Conservation (phyloP, 2,888 invertebrate species). For the Pandemis heparana region DNA sequence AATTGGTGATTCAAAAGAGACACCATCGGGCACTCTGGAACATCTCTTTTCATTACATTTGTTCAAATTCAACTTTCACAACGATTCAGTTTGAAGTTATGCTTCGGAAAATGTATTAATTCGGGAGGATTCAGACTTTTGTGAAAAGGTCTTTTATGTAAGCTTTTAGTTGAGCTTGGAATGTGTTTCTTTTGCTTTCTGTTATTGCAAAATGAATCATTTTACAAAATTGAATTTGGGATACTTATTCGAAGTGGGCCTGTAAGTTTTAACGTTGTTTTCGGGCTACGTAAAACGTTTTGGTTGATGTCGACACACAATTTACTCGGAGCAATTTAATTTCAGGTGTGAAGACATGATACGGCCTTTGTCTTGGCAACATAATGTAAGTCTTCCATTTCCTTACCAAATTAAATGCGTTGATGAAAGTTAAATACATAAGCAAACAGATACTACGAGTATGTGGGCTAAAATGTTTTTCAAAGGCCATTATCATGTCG, state of each 20-base stretch:
- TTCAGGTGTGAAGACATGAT: constrained; percentile 19
- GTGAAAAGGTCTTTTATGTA: constrained; percentile 40
- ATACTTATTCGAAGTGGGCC: background rate
- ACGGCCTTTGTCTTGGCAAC: constrained; percentile 1
- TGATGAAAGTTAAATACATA: constrained; percentile 14
- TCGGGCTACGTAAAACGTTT: background rate
- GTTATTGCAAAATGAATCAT: constrained; percentile 9
- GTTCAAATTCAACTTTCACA: constrained; percentile 42
- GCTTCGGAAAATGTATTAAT: constrained; percentile 45
- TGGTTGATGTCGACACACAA: constrained; percentile 12
- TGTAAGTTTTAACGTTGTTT: constrained; percentile 16
- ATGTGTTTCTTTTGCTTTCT: constrained; percentile 14
- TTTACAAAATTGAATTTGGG: background rate
- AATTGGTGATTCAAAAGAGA: constrained; percentile 55
- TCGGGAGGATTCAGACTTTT: constrained; percentile 47
- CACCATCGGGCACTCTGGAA: constrained; percentile 42
- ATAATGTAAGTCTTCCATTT: constrained; percentile 22
- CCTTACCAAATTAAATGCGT: constrained; percentile 11
- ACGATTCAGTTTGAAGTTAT: constrained; percentile 42
- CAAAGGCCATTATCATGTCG: background rate
- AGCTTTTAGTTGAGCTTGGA: constrained; percentile 18
- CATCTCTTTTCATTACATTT: constrained; percentile 45
- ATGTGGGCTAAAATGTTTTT: background rate
- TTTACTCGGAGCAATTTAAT: constrained; percentile 17
- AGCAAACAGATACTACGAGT: background rate